phyloP scores from a whole-genome alignment of 2,797 vertebrate genomes.

The Xiphorhynchus erythropygius region DNA sequence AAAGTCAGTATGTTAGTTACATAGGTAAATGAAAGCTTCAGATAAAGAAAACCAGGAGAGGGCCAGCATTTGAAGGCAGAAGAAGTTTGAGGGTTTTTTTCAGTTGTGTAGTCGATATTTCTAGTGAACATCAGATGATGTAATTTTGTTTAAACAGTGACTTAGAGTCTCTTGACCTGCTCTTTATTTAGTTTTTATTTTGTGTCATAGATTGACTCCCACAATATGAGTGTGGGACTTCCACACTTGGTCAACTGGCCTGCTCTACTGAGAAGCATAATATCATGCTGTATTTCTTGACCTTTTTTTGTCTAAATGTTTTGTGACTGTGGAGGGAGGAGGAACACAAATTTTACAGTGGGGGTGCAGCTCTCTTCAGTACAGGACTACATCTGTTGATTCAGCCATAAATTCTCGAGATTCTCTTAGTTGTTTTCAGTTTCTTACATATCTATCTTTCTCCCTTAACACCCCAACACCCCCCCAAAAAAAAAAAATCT shows the following conservation, averaged over 20 bases:
- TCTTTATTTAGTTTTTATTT: neutral
- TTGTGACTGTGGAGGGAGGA: neutral
- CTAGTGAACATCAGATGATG: neutral
- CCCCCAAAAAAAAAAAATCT: too few relatives aligned
- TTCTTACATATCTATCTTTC: neutral
- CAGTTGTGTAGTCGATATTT: neutral
- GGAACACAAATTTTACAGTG: neutral
- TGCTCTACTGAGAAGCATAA: accelerated
- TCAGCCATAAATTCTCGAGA: neutral
- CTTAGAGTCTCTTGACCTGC: neutral
- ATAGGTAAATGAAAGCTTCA: neutral
- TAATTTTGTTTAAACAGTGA: neutral
- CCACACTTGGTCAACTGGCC: accelerated
- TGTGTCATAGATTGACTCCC: neutral
- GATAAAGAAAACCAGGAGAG: neutral
- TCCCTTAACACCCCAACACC: neutral
- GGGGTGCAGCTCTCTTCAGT: neutral
- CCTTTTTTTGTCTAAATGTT: neutral
- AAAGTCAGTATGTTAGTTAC: neutral
- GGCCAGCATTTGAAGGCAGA: neutral
- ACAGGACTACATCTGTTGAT: neutral
- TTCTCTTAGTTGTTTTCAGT: neutral
- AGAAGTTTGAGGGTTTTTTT: neutral
- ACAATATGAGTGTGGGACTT: neutral
- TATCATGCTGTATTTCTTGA: neutral